Evolutionary conservation across 2,113 vertebrate genomes (phyloP).

Genomic region (Spizaetus ornatus): DNA sequence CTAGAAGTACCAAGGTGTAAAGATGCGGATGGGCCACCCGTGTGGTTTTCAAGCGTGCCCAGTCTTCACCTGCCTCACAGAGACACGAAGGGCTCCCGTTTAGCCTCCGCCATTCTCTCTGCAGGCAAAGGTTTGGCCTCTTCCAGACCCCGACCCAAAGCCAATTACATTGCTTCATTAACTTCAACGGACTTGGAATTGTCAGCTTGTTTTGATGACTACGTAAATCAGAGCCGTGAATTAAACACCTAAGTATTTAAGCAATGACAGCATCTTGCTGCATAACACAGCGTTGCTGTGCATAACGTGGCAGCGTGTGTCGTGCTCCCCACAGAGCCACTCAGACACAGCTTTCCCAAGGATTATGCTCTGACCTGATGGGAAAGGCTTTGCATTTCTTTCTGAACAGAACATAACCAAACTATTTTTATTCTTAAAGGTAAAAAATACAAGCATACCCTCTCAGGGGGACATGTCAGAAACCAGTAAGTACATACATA

Average conservation of each 20-base stretch:
- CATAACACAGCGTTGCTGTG: fast-evolving
- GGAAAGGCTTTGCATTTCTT: not conserved
- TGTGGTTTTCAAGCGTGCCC: not conserved
- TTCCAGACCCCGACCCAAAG: not conserved
- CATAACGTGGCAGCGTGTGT: fast-evolving
- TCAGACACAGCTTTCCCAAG: not conserved
- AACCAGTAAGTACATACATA: not conserved
- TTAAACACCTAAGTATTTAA: not conserved
- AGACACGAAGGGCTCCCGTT: fast-evolving
- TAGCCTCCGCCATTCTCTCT: not conserved
- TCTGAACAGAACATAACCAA: not conserved
- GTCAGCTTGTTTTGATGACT: not conserved
- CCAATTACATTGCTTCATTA: not conserved
- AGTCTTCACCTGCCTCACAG: fast-evolving
- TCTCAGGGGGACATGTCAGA: not conserved
- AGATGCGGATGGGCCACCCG: fast-evolving
- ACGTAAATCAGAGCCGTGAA: not conserved
- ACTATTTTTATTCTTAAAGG: not conserved
- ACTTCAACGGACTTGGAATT: not conserved
- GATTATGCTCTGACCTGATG: not conserved
- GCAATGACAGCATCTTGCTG: not conserved
- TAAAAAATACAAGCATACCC: not conserved
- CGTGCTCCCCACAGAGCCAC: not conserved
- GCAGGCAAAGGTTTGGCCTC: not conserved
- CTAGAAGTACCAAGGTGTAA: not conserved